phyloP scores from a whole-genome alignment of 2,797 vertebrate species.

The Pseudochaenichthys georgianus region DNA sequence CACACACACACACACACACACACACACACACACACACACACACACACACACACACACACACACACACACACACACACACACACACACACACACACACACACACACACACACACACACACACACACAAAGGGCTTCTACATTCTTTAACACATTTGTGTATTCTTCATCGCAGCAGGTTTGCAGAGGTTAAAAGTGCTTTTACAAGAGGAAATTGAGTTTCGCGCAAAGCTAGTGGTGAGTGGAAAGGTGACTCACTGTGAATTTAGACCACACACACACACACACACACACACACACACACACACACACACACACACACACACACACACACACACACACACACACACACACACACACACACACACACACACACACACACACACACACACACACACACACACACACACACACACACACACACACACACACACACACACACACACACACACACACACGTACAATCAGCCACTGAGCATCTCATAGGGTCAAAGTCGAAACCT shows the following conservation, averaged over 20 bases:
- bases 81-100: too few species aligned
- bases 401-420: too few species aligned
- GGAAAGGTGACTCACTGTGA: slow-evolving; percentile 50
- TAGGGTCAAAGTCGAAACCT: slow-evolving; percentile 67
- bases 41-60: not conserved
- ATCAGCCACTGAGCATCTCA: slow-evolving; percentile 65
- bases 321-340: too few species aligned
- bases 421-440: too few species aligned
- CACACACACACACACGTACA: too few species aligned
- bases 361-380: slow-evolving; percentile 33
- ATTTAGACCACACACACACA: slow-evolving; percentile 31
- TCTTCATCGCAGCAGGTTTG: slow-evolving; percentile 52
- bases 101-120: too few species aligned
- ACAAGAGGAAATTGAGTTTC: slow-evolving; percentile 73
- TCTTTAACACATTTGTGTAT: slow-evolving; percentile 11
- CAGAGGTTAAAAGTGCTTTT: slow-evolving; percentile 72
- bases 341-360: too few species aligned
- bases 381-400: too few species aligned
- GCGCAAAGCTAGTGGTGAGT: slow-evolving; percentile 51
- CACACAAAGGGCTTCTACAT: too few species aligned
- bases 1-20: slow-evolving; percentile 31
- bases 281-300: slow-evolving; percentile 8
- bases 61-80: slow-evolving; percentile 37
- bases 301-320: too few species aligned
- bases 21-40: slow-evolving; percentile 3